phyloP scores from a whole-genome alignment of 1,140 invertebrate species.

The Drosophila suzukii region DNA sequence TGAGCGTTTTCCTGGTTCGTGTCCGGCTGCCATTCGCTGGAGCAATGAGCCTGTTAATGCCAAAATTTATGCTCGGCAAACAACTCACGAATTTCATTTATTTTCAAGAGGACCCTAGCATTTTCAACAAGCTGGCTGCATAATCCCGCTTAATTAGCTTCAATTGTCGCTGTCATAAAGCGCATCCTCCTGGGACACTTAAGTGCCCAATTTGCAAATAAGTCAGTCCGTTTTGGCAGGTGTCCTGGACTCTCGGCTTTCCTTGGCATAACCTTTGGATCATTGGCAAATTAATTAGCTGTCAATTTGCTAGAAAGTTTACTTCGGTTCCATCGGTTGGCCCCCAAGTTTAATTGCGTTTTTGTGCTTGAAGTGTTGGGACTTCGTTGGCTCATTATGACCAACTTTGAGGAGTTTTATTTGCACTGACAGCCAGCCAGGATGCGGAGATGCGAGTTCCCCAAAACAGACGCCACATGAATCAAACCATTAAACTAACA shows the following conservation, averaged over 20 bases:
- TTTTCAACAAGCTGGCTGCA: constrained; percentile 39
- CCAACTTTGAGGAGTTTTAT: constrained; percentile 46
- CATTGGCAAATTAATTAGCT: constrained; percentile 76
- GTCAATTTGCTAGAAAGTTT: constrained; percentile 68
- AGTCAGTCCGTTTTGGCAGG: constrained; percentile 30
- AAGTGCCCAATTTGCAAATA: constrained; percentile 49
- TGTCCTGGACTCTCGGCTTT: constrained; percentile 5
- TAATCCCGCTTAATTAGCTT: constrained; percentile 63
- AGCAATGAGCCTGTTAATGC: constrained; percentile 68
- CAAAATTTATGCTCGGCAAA: constrained; percentile 60
- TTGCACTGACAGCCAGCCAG: constrained; percentile 40
- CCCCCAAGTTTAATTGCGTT: constrained; percentile 64
- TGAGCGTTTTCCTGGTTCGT: constrained; percentile 26
- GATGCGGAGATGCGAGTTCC: background rate
- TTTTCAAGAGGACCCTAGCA: constrained; percentile 18
- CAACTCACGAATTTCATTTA: constrained; percentile 71
- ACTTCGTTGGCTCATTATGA: constrained; percentile 44
- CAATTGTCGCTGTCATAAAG: constrained; percentile 72
- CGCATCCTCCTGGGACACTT: constrained; percentile 54
- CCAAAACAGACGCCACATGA: constrained; percentile 45
- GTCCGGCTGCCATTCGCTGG: constrained; percentile 32
- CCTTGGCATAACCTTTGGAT: constrained; percentile 35
- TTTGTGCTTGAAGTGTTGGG: constrained; percentile 51
- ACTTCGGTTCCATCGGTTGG: constrained; percentile 3
- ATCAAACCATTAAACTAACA: constrained; percentile 60